Conservation (phyloP, 2,888 invertebrate genomes). For the Philaethria dido region DNA sequence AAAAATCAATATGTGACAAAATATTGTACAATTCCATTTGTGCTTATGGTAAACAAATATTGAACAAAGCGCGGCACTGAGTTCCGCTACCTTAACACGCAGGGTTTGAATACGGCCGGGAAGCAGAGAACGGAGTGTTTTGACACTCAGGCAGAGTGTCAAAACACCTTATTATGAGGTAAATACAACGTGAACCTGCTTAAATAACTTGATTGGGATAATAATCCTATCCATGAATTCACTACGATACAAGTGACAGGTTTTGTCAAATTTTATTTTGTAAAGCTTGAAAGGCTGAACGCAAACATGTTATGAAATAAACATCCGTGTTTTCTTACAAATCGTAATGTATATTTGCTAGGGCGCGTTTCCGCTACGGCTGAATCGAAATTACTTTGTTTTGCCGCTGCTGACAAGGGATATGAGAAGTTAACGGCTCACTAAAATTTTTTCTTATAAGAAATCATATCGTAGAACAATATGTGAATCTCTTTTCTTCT, state of each 20-base stretch:
- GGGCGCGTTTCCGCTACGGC: constrained; percentile 56
- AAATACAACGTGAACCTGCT: too few relatives aligned
- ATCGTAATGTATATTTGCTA: constrained; percentile 71
- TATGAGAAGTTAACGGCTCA: constrained; percentile 49
- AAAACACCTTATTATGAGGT: too few relatives aligned
- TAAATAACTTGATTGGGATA: not conserved
- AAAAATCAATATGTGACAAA: not conserved
- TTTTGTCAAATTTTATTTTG: not conserved
- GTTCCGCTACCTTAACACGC: too few relatives aligned
- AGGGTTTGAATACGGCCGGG: too few relatives aligned
- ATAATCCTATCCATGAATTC: not conserved
- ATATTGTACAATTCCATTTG: not conserved
- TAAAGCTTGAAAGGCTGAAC: constrained; percentile 53
- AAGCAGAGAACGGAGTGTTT: too few relatives aligned
- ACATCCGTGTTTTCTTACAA: constrained; percentile 69
- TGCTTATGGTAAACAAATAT: too few relatives aligned
- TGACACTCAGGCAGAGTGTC: too few relatives aligned
- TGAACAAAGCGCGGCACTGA: too few relatives aligned
- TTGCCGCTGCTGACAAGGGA: constrained; percentile 56
- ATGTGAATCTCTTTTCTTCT: constrained; percentile 27
- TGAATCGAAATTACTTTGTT: constrained; percentile 73
- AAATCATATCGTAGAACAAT: constrained; percentile 36
- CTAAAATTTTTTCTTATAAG: constrained; percentile 39
- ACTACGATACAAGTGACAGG: not conserved
- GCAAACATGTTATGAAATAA: constrained; percentile 64